A percentile compares a stretch with the other conserved stretches of the same genome.
These are phyloP conservation scores for Chlamydotis undulata DNA, from an alignment of 2,113 vertebrate genomes.

Conservation along the genomic window DNA sequence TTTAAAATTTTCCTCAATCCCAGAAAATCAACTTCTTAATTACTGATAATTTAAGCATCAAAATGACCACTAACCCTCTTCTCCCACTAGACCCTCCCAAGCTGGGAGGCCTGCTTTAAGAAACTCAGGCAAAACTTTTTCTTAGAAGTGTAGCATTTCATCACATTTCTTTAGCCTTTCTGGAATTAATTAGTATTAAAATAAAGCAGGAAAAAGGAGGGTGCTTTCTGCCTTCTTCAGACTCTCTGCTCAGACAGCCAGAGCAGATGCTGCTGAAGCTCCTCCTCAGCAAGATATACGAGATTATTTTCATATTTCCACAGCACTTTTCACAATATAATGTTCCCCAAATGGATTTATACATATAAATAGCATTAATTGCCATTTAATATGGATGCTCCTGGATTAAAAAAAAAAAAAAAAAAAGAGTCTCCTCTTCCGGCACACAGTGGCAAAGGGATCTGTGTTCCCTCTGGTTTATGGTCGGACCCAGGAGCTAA, in stretches of 20 bases:
- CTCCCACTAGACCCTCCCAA: conserved; percentile 36
- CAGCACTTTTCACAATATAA: background rate
- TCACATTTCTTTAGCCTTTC: conserved; percentile 19
- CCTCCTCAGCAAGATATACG: background rate
- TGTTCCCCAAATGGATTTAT: background rate
- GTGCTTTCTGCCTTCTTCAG: background rate
- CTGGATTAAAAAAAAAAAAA: background rate
- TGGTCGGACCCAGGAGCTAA: background rate
- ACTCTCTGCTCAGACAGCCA: background rate
- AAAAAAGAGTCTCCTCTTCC: background rate
- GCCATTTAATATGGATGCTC: background rate
- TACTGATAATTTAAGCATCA: conserved; percentile 69
- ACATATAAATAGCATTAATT: background rate
- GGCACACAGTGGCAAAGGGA: rapidly evolving
- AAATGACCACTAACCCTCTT: conserved; percentile 51
- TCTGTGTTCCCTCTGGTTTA: background rate
- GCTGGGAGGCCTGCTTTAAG: conserved; percentile 29
- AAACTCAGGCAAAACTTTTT: background rate
- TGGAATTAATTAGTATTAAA: conserved; percentile 66
- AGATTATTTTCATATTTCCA: background rate
- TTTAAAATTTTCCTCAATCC: conserved; percentile 65
- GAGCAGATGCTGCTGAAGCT: background rate
- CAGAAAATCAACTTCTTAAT: conserved; percentile 65
- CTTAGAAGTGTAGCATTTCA: conserved; percentile 32
- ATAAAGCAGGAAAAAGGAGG: conserved; percentile 1